Conservation (phyloP, 2,797 vertebrate genomes). For the Scyliorhinus canicula region DNA sequence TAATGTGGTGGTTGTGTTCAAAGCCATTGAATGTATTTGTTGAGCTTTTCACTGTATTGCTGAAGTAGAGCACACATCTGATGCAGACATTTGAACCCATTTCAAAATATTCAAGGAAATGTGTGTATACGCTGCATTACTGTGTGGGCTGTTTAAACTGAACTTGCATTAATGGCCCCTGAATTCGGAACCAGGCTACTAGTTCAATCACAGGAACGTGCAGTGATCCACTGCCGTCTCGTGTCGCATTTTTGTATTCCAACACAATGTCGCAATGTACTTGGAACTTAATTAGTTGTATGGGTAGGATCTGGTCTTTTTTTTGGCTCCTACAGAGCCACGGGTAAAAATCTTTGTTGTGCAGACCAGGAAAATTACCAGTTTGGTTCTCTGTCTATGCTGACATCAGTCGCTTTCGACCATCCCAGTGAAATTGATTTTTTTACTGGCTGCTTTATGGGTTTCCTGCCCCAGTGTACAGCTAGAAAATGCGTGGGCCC, state of each 20-base stretch:
- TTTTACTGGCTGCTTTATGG: background rate
- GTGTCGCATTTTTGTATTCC: background rate
- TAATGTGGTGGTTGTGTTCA: slow-evolving; percentile 12
- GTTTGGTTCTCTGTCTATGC: background rate
- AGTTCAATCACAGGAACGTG: background rate
- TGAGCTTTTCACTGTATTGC: slow-evolving; percentile 2
- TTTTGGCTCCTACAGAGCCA: background rate
- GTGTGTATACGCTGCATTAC: background rate
- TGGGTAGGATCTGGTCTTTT: background rate
- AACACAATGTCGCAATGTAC: too few relatives aligned
- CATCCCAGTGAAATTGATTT: background rate
- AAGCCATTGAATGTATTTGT: slow-evolving; percentile 21
- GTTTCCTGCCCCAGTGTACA: background rate
- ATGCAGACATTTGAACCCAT: background rate
- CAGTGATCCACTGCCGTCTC: background rate
- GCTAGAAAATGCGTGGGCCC: background rate
- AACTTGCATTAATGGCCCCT: background rate
- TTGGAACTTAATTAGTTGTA: background rate
- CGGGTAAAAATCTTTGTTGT: background rate
- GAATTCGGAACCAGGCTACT: background rate
- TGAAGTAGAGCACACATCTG: background rate
- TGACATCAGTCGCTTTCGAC: background rate
- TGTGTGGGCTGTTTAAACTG: background rate
- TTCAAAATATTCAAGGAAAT: background rate
- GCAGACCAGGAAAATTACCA: background rate